Evolutionary conservation across 2,888 invertebrate genomes (phyloP).

Genomic region (Phaonia tiefii): DNA sequence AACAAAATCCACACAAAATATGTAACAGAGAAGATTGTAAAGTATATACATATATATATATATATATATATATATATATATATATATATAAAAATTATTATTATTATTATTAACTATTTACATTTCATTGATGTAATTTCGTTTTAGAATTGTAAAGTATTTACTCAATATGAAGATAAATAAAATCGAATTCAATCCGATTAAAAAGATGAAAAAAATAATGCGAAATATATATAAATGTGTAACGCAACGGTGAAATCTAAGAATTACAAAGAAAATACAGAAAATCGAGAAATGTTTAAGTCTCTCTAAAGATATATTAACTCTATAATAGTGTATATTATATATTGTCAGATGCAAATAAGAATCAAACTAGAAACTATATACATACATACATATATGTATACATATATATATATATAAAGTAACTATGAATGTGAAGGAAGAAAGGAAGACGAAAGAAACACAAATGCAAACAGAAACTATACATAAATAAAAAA

Average conservation of each 20-base stretch:
- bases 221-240: slow-evolving; percentile 2
- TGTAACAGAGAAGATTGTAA: slow-evolving; percentile 65
- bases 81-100: no score
- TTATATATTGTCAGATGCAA: slow-evolving; percentile 72
- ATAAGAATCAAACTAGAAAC: slow-evolving; percentile 66
- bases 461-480: slow-evolving; percentile 40
- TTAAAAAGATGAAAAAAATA: not conserved
- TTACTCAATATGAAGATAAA: no score
- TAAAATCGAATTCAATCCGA: not conserved
- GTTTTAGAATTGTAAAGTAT: slow-evolving; percentile 55
- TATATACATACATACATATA: no score
- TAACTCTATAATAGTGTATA: slow-evolving; percentile 40
- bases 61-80: no score
- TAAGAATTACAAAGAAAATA: slow-evolving; percentile 59
- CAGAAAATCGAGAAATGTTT: slow-evolving; percentile 43
- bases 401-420: not conserved
- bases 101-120: slow-evolving; percentile 59
- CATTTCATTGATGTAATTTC: slow-evolving; percentile 62
- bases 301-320: slow-evolving; percentile 53
- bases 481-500: slow-evolving; percentile 62
- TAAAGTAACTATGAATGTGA: slow-evolving; percentile 13
- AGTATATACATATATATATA: no score
- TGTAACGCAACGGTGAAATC: slow-evolving; percentile 43
- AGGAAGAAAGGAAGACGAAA: not conserved
- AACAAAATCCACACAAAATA: slow-evolving; percentile 56